These are phyloP conservation scores for Temnothorax curvispinosus DNA, from an alignment of 1,140 invertebrate species.

Conservation along the genomic window DNA sequence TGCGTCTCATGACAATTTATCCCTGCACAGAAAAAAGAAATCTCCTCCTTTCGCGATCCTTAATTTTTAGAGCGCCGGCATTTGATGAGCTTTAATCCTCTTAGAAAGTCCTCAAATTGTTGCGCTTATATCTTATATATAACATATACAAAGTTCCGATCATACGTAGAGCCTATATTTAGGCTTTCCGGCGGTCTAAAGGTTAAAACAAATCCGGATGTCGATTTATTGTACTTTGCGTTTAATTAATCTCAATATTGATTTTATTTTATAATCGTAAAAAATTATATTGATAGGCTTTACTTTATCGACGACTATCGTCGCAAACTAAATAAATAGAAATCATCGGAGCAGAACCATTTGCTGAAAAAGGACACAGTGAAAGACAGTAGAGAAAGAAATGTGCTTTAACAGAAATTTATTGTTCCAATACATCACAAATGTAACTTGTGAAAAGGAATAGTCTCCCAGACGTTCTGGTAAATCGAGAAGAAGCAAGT, in stretches of 20 bases:
- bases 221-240: neutral
- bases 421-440: conserved; percentile 76
- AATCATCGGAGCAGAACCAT: neutral
- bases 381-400: neutral
- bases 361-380: neutral
- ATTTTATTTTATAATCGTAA: conserved; percentile 4
- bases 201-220: neutral
- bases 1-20: conserved; percentile 17
- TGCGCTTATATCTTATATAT: no score
- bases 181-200: no score
- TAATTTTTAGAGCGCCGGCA: no score
- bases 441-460: conserved; percentile 63
- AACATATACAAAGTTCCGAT: no score
- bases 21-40: neutral
- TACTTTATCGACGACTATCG: neutral
- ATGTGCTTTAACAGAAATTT: conserved; percentile 70
- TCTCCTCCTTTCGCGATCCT: neutral
- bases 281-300: neutral
- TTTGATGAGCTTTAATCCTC: no score
- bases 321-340: neutral
- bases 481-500: conserved; percentile 47
- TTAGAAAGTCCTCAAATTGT: no score
- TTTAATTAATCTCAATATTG: neutral
- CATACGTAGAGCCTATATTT: no score
- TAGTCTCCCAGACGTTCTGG: conserved; percentile 41